Evolutionary conservation across 2,888 invertebrate species (phyloP), one percentile per base, ranked within the genome.

Genomic region (Orthonevra nobilis): DNA sequence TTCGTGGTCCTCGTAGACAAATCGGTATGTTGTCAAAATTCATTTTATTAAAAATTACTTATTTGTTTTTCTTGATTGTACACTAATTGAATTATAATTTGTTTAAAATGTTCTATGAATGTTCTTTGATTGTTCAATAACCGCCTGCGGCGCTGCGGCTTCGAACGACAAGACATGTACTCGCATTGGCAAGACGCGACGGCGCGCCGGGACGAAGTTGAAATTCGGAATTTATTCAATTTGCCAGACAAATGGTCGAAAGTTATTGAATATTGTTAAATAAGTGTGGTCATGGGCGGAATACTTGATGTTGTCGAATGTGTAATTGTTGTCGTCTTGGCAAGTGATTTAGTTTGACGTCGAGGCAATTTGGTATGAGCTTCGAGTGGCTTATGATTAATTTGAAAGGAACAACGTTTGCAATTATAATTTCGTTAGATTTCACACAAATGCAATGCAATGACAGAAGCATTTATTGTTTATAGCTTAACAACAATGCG

Each of bases 41-140:
- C 23, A 54, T 64, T 52, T 4, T 30, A 28, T 19, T 17, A 26
- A 54, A 36, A 15, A 26, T 14, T 4, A 32, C 7, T 36, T 5
- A 23, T 4, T 26, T n/a, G 17, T 32, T 44, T 36, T 28, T 17
- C 48, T 1, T 30, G 9, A 7, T 6, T 10, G 40, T 32, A 79
- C 79, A 66, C 34, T 66, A 54, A 73, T 79, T 72, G 79, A 79
- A 79, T 73, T 54, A 73, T 38, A 73, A 79, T 66, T 72, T 54
- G 44, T 20, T 12, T 36, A 34, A 40, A 23, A 54, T 36, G 75
- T 70, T 70, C 58, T 58, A 72, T 60, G 32, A 72, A 69, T 58
- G 52, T 77, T 77, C 19, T 44, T 40, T 14, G 38, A 52, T 52
- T 52, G 40, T 58, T 63, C 56, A 26, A 44, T 9, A 19, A 15